Evolutionary conservation across 2,888 invertebrate genomes (phyloP), one percentile per base, ranked within the genome.

Genomic region (Hydrotaea diabolus): DNA sequence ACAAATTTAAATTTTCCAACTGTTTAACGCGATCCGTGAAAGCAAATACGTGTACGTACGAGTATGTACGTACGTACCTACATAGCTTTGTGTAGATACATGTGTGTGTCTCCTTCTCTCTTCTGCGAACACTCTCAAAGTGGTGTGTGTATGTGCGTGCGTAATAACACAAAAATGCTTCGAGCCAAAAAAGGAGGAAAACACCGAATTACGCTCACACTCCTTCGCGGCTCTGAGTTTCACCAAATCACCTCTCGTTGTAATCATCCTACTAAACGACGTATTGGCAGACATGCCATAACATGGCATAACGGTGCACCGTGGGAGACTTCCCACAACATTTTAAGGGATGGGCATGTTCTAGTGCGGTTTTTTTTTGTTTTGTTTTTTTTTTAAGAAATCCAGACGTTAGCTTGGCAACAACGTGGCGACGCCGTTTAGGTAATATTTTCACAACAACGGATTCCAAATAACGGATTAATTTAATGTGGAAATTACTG

Each of bases 1-100:
- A 46, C 59, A 74, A 74, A 59, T 74, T 59, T 59, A 74, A 74
- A 59, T 62, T 59, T 46, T 59, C 43, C 5, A 62, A 62, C 59
- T 46, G 74, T 17, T 74, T 11, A 74, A 62, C 46, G 49, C 46
- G 23, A 23, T 69, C 69, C 31, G 39, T 69, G 43, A 59, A 62
- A 62, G n/a, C 26, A 46, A 74, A 62, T 59, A 17, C 59, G 43
- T 74, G 55, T 59, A 43, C 31, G 9, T 39, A 36, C 19, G 3
- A 46, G 71, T 36, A 13, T 53, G 11, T 36, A 7, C 31, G 55
- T 73, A 21, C 43, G 66, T 36, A 8, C n/a, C n/a, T 11, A 17
- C 11, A 19, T 46, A 21, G 39, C 19, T 21, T 19, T 31, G n/a
- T n/a, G n/a, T n/a, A 31, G 31, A 31, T 31, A 31, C 31, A 7